A percentile compares a stretch with the other conserved stretches of the same genome.
These are phyloP conservation scores for Boleophthalmus pectinirostris DNA, from an alignment of 2,113 vertebrate species.

Conservation along the genomic window DNA sequence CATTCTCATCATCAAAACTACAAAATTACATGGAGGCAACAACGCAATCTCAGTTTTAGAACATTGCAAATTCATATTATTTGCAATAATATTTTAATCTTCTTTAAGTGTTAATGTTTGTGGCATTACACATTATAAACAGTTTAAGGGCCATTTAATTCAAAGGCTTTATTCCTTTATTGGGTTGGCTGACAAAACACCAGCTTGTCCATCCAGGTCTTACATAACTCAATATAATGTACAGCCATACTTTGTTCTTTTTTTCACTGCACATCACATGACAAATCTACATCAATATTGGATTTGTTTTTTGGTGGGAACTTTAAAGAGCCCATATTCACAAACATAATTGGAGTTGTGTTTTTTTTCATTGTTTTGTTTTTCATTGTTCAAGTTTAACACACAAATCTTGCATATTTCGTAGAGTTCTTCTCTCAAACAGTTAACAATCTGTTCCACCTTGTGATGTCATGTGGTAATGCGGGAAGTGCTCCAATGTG, in stretches of 20 bases:
- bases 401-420: too few relatives aligned
- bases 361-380: too few relatives aligned
- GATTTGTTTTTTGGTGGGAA: background rate
- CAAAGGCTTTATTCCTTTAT: conserved; percentile 7
- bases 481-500: too few relatives aligned
- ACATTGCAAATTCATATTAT: background rate
- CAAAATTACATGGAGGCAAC: background rate
- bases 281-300: background rate
- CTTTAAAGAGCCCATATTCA: background rate
- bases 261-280: background rate
- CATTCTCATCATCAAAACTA: background rate
- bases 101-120: background rate
- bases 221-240: conserved; percentile 20
- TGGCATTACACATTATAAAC: conserved; percentile 1
- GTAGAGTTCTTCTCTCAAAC: too few relatives aligned
- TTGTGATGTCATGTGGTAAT: too few relatives aligned
- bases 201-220: conserved; percentile 12
- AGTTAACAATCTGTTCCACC: too few relatives aligned
- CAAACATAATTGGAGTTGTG: too few relatives aligned
- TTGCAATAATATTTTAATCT: background rate
- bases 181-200: conserved; percentile 12
- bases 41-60: background rate
- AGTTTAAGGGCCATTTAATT: background rate
- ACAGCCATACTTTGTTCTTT: conserved; percentile 1
- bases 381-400: too few relatives aligned